Conservation (phyloP, 1,140 invertebrate species). For the Tetragonula clypearis region DNA sequence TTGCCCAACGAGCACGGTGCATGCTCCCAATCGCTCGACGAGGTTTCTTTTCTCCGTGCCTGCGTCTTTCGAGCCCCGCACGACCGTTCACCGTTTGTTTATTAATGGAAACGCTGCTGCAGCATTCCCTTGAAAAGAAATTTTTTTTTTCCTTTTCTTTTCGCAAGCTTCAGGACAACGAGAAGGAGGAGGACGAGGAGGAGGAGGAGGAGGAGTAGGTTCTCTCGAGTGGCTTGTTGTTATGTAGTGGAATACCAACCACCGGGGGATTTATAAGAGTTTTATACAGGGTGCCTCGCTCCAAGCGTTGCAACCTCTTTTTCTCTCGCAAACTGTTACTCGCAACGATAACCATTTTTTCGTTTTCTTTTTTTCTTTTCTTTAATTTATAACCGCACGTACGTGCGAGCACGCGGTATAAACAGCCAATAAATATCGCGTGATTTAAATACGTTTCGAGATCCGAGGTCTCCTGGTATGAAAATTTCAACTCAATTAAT, state of each 20-base stretch:
- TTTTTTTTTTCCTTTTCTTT: conserved; percentile 5
- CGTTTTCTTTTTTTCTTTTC: background rate
- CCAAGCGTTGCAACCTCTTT: background rate
- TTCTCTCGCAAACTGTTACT: background rate
- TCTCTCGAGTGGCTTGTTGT: background rate
- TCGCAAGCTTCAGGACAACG: background rate
- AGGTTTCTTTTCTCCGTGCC: background rate
- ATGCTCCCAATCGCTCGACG: conserved; percentile 47
- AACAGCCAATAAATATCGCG: background rate
- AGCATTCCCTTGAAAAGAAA: conserved; percentile 42
- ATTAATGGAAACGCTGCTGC: conserved; percentile 55
- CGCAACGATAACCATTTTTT: background rate
- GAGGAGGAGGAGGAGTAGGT: background rate
- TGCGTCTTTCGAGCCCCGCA: conserved; percentile 11
- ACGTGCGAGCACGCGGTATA: no score
- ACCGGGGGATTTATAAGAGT: background rate
- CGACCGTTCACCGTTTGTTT: conserved; percentile 39
- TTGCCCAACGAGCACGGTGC: conserved; percentile 24
- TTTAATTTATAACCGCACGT: background rate
- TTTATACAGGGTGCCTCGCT: background rate
- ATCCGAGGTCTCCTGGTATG: background rate
- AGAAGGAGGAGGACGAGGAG: background rate
- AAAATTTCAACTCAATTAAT: background rate
- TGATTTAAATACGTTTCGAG: background rate
- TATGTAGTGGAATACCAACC: background rate